Base-by-base conservation (phyloP, 2,888 invertebrate species). In the Melanotus villosus region DNA sequence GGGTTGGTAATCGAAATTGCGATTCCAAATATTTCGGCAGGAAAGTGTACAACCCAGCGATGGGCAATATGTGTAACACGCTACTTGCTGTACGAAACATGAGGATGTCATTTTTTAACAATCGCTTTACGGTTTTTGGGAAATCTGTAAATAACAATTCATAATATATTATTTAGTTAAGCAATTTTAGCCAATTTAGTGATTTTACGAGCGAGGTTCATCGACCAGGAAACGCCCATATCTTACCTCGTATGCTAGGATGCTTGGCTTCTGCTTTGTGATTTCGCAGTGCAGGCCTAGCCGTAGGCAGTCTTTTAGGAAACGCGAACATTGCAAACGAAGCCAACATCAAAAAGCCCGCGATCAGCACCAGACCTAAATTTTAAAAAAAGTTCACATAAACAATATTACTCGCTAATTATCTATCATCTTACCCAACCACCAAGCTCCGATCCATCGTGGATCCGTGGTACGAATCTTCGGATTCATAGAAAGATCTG, bases 401-500 rank as follows among this genome's bases (percentile, higher is more conserved):
- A 38, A 26, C 34, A 4, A 7, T 30, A 32, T n/a, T n/a, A 19
- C 26, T 16, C 7, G 10, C 9, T 0, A 23, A 54, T 32, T 50
- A 34, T 16, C 21, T 16, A 18, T 66, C 88, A n/a, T n/a, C n/a
- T 91, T 86, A 89, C 95, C 97, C 68, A 98, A 87, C 98, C 98
- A 98, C 98, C 98, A 98, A 45, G 98, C 98, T 56, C 98, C 97
- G 52, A 98, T 93, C 96, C 97, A 98, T 84, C 93, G 88, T 2
- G 95, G 94, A 86, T 96, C 95, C 38, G 89, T 90, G 57, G 92
- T 90, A 75, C 91, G 90, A 78, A 93, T 93, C 73, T 91, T 91
- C 0, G 94, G 93, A 82, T 91, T 89, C 9, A 87, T 85, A 1
- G 92, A 88, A 16, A 96, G 90, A 84, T 96, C 91, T 38, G 94